These are phyloP conservation scores for Pangasius sanitwongsei DNA, from an alignment of 2,797 vertebrate genomes.

Conservation along the genomic window DNA sequence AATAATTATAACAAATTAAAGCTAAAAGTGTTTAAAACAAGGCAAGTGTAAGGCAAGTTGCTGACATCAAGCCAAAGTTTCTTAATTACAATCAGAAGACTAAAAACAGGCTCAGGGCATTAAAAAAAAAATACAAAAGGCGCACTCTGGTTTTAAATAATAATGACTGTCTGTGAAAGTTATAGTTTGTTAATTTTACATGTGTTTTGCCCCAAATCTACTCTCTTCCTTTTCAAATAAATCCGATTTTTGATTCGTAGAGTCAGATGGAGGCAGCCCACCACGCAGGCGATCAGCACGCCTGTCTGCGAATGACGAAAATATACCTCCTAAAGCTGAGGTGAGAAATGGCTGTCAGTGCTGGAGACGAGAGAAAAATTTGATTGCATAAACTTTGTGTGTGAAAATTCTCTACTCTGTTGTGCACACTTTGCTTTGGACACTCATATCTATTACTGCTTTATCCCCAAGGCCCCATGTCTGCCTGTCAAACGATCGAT, in stretches of 20 bases:
- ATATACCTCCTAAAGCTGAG: slow-evolving; percentile 30
- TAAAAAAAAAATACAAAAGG: not conserved
- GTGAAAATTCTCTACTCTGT: not conserved
- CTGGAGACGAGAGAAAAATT: not conserved
- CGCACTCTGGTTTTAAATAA: not conserved
- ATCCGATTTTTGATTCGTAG: slow-evolving; percentile 20
- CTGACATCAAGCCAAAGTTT: not conserved
- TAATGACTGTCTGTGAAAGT: not conserved
- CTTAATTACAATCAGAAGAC: not conserved
- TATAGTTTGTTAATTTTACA: no score
- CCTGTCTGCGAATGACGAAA: slow-evolving; percentile 49
- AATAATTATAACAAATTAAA: not conserved
- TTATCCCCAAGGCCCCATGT: slow-evolving; percentile 41
- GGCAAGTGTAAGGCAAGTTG: not conserved
- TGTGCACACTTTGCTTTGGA: not conserved
- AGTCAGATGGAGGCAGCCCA: slow-evolving; percentile 35
- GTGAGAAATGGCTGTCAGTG: not conserved
- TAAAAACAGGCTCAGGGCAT: not conserved
- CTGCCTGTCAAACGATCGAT: slow-evolving; percentile 60
- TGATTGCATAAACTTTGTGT: not conserved
- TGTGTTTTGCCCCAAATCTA: not conserved
- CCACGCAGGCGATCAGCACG: slow-evolving; percentile 54
- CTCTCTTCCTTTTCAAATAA: not conserved
- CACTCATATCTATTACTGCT: not conserved
- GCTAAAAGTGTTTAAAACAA: not conserved